Base-by-base conservation (phyloP, 23 tunicate genomes). In the Halocynthia roretzi region DNA sequence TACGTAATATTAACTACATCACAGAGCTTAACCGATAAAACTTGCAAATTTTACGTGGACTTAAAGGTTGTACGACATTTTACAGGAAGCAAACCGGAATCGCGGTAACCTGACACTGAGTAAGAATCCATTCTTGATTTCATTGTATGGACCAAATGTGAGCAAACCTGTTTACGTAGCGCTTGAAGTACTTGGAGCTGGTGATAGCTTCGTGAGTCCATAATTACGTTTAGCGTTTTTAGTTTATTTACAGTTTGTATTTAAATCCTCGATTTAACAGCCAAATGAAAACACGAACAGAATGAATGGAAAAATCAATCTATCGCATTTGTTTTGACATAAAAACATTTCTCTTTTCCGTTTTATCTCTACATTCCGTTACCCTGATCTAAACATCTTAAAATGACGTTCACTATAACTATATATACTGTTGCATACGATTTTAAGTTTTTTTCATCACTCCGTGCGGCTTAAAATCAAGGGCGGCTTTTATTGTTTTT, bases 151-250 rank as follows among this genome's bases (percentile, higher is more conserved):
- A 7, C 61, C 52, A 7, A 73, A 86, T 6, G 81, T 86, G 8
- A 86, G 86, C 17, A 61, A 78, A 61, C 71, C 76, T 14, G 97
- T 87, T 10, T 90, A 90, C 76, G 98, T 92, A 8, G 98, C 98
- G 15, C 71, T 92, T 80, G 98, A 86, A 74, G 92, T 86, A 7
- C 69, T 92, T 4, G 80, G 80, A 60, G 60, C 75, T 6, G 98
- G 98, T 52, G 98, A 92, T 68, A 86, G 98, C 69, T 92, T 92
- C 56, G 98, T 92, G 60, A 82, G 98, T 86, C 4, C 44, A 1
- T 31, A 31, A 31, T 31, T 31, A 31, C 44, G 44, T 31, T 31
- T 31, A 31, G 44, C 44, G 44, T 31, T 31, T 31, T 31, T 4
- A 31, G 44, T 31, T 31, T 31, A 31, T 31, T 31, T 31, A 31